These are phyloP conservation scores for Balearica regulorum DNA, from an alignment of 2,797 vertebrate species.

Conservation along the genomic window DNA sequence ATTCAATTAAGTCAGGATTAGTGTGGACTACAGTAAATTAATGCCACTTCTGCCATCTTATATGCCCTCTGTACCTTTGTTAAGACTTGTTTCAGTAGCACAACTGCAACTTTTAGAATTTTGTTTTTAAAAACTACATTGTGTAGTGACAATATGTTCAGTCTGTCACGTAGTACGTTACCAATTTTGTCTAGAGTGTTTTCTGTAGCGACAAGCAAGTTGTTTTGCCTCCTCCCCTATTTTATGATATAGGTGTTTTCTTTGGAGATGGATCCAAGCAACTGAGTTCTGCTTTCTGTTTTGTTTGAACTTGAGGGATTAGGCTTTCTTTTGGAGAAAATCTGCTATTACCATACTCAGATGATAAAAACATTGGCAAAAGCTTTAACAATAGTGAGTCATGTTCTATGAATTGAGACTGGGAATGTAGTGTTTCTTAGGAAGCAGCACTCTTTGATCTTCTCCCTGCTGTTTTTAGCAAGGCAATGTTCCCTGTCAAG, in stretches of 20 bases:
- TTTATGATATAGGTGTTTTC: slow-evolving; percentile 24
- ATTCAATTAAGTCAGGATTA: background rate
- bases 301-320: slow-evolving; percentile 24
- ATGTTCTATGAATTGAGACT: slow-evolving; percentile 27
- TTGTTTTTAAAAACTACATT: background rate
- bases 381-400: slow-evolving; percentile 47
- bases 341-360: background rate
- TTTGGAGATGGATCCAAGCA: slow-evolving; percentile 57
- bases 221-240: background rate
- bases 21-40: background rate
- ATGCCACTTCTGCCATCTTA: background rate
- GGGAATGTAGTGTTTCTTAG: slow-evolving; percentile 6
- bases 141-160: background rate
- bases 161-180: slow-evolving; percentile 26
- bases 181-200: background rate
- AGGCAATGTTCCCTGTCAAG: background rate
- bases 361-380: slow-evolving; percentile 53
- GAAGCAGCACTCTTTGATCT: slow-evolving; percentile 54
- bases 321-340: slow-evolving; percentile 34
- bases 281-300: background rate
- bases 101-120: background rate
- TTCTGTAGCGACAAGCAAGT: background rate
- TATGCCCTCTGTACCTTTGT: background rate
- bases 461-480: slow-evolving; percentile 11
- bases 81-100: background rate